phyloP scores from a whole-genome alignment of 2,888 invertebrate species.

The Epirrhoe alternata region DNA sequence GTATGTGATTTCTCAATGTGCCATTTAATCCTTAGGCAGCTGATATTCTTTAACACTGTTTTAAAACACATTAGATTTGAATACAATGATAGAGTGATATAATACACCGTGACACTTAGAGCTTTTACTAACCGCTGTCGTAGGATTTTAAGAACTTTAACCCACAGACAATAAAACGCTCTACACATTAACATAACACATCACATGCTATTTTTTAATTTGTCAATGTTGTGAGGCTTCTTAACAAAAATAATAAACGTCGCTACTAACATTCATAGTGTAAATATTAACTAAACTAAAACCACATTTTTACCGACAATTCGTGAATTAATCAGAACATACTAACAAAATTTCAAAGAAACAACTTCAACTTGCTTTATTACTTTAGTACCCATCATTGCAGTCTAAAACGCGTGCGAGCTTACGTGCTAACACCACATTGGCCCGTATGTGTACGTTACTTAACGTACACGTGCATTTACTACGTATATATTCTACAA shows the following conservation, averaged over 20 bases:
- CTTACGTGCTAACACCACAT: constrained; percentile 39
- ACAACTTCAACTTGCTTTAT: constrained; percentile 11
- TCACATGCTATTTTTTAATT: constrained; percentile 40
- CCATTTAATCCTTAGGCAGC: constrained; percentile 10
- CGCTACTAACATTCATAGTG: constrained; percentile 41
- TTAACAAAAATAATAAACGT: constrained; percentile 45
- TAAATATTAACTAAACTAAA: constrained; percentile 4
- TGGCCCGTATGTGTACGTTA: constrained; percentile 9
- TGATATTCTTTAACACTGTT: constrained; percentile 22
- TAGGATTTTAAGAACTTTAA: constrained; percentile 13
- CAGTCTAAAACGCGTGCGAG: constrained; percentile 37
- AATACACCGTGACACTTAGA: constrained; percentile 36
- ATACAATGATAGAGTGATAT: constrained; percentile 17
- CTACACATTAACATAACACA: constrained; percentile 33
- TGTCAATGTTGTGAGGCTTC: constrained; percentile 56
- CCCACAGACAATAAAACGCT: constrained; percentile 1
- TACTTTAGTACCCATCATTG: constrained; percentile 26
- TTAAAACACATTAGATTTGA: constrained; percentile 32
- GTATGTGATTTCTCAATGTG: constrained; percentile 8
- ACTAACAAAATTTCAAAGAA: neutral
- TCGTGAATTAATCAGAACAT: neutral
- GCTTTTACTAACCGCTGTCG: constrained; percentile 33
- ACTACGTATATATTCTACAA: no score
- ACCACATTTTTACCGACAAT: constrained; percentile 3
- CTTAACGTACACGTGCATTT: constrained; percentile 10